phyloP scores from a whole-genome alignment of 2,888 invertebrate genomes.

The Hipparchia semele region DNA sequence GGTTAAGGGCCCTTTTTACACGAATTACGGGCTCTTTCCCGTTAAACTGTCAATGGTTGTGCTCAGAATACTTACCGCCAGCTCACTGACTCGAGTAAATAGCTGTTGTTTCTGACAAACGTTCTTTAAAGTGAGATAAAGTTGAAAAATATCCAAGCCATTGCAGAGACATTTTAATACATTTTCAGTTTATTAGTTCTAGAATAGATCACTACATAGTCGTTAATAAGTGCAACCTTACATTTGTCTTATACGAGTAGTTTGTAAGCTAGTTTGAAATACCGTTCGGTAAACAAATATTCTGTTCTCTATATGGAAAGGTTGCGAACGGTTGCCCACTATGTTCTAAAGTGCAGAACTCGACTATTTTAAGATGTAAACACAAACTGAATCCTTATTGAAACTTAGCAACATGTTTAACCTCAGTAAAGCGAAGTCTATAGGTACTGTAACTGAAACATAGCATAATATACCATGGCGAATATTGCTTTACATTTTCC shows the following conservation, averaged over 20 bases:
- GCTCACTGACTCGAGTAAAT: conserved; percentile 22
- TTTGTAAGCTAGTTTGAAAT: background rate
- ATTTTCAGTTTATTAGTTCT: too few species aligned
- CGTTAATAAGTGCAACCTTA: too few species aligned
- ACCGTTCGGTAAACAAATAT: background rate
- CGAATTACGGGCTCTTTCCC: conserved; percentile 25
- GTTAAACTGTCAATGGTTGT: conserved; percentile 28
- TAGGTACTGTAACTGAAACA: background rate
- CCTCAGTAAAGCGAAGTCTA: background rate
- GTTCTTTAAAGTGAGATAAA: conserved; percentile 14
- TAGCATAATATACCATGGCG: background rate
- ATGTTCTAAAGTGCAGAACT: background rate
- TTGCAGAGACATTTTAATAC: background rate
- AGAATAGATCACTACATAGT: too few species aligned
- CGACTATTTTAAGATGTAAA: background rate
- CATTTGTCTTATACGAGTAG: too few species aligned
- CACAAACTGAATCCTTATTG: conserved; percentile 13
- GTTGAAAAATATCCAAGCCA: conserved; percentile 6
- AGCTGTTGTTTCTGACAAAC: conserved; percentile 19
- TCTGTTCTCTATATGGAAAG: background rate
- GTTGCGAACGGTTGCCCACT: background rate
- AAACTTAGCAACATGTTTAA: conserved; percentile 8
- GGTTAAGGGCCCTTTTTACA: conserved; percentile 23
- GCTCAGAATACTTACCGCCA: conserved; percentile 21
- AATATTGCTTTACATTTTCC: conserved; percentile 12